Evolutionary conservation across 2,888 invertebrate species (phyloP), one percentile per base, ranked within the genome.

Genomic region (Pelosia muscerda): DNA sequence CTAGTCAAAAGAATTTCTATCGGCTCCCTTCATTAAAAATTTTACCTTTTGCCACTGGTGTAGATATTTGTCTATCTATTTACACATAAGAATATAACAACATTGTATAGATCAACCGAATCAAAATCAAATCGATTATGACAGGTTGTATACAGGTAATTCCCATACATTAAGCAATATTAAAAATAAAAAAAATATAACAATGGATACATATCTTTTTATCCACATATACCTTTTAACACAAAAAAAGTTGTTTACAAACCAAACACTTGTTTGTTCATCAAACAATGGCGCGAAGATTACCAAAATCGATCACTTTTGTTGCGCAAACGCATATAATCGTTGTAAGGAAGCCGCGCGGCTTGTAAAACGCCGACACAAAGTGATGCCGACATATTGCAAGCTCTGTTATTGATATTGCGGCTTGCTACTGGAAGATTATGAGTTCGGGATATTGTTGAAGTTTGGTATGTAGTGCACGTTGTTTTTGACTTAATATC

Each of bases 281-380:
- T 28, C 74, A 82, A 78, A 91, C 88, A 90, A 88, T 84, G 76
- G 78, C 65, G 71, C 67, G 68, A 25, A 87, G 88, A 90, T 88
- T 89, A 89, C 74, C 81, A 81, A 81, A 83, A 82, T 83, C 74
- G 72, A 69, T 66, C 68, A 68, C 80, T 82, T 82, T 87, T 84
- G 87, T 89, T 90, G 87, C 86, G 86, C 87, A 90, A 88, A 75
- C 86, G 84, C 83, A 74, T 49, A 65, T 85, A 83, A 85, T 85
- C 83, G 76, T 76, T 58, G 73, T 74, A 85, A 86, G 85, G 77
- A 73, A 62, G 76, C 85, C 86, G 86, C 58, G 54, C 62, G 57
- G 26, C 65, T 63, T 49, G 59, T 75, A 82, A 76, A 72, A 72
- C 57, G 68, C 54, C 74, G 70, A 69, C 66, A 66, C 79, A 86